Evolutionary conservation across 2,888 invertebrate genomes (phyloP).

Genomic region (Molanna angustata): DNA sequence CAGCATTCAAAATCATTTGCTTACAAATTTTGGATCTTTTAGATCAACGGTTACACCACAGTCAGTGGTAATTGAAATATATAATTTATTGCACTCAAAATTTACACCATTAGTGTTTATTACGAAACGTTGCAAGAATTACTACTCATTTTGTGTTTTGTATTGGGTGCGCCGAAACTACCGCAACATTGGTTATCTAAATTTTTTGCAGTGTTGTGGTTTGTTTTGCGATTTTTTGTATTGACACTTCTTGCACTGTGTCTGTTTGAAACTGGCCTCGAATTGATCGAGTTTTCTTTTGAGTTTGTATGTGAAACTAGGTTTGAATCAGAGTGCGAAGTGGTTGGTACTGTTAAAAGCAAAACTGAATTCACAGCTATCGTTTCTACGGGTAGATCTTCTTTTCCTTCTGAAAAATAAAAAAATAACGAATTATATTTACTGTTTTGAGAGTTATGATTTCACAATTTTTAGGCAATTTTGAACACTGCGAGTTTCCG

Average conservation of each 20-base stretch:
- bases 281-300: constrained; percentile 38
- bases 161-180: constrained; percentile 52
- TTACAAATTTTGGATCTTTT: too few relatives aligned
- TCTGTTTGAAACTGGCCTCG: constrained; percentile 38
- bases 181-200: constrained; percentile 53
- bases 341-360: constrained; percentile 16
- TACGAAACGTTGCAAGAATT: constrained; percentile 29
- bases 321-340: constrained; percentile 27
- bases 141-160: constrained; percentile 47
- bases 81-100: too few relatives aligned
- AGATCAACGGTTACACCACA: too few relatives aligned
- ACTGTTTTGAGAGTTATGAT: too few relatives aligned
- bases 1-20: too few relatives aligned
- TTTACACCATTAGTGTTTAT: too few relatives aligned
- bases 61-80: too few relatives aligned
- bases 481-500: too few relatives aligned
- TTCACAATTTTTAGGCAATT: too few relatives aligned
- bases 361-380: background rate
- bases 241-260: constrained; percentile 39
- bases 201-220: constrained; percentile 49
- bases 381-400: too few relatives aligned
- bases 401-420: constrained; percentile 1
- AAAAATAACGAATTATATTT: too few relatives aligned
- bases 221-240: constrained; percentile 42
- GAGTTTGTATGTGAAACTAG: constrained; percentile 37